Base-by-base conservation (phyloP, 2,888 invertebrate species). In the Eupithecia centaureata region DNA sequence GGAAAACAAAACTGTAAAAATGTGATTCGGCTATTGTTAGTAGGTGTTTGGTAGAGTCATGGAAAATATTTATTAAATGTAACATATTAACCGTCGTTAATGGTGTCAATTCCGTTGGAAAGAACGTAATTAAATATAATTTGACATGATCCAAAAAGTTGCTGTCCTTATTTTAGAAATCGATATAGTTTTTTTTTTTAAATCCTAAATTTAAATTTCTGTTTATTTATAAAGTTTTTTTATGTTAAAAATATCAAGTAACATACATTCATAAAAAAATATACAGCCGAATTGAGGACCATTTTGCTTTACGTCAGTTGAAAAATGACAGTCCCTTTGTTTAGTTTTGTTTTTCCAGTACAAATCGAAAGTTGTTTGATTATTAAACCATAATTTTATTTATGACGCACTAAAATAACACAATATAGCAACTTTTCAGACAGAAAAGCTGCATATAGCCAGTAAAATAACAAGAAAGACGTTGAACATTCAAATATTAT, bases 401-500 rank as follows among this genome's bases (percentile, higher is more conserved):
- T 51, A 51, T 12, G 22, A 25, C 25, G 13, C 22, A n/a, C 25
- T 51, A 18, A 7, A 42, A 47, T 47, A 38, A n/a, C 42, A 22
- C 12, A 5, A 27, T 15, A 27, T 27, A 1, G 2, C 27, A 52
- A 52, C 52, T 52, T 35, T 52, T 30, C 10, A 61, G 58, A 63
- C 30, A 38, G 52, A 58, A 52, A 32, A 68, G 33, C 51, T 66
- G 59, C 54, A 61, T 51, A 38, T 22, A 52, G 30, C 47, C 51
- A 65, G 56, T 62, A 63, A 59, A 65, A 64, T 65, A 70, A 67
- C 54, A 69, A 66, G 32, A 67, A 51, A 63, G 35, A 61, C 69
- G 60, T 35, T 75, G 77, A 67, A 66, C 73, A 77, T 79, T 77
- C 65, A 75, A 76, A 79, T 79, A 75, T 70, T 72, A 75, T 71